Base-by-base conservation (phyloP, 1,140 invertebrate species). In the Meloidogyne floridensis region DNA sequence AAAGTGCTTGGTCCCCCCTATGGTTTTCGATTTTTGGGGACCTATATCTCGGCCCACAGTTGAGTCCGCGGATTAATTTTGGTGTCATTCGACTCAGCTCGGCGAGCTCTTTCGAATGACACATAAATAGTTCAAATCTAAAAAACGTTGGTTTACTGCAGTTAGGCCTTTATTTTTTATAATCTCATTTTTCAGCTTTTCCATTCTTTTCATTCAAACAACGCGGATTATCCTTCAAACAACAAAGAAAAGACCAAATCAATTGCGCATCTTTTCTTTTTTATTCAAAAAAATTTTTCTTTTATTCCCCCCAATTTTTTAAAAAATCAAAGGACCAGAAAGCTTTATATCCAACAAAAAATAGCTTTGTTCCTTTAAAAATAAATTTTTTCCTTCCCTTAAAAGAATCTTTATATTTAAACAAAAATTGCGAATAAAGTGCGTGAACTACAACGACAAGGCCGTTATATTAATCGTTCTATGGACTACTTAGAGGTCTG, bases 371-470 rank as follows among this genome's bases (percentile, higher is more conserved):
- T 13, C 53, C 10, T 3, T 54, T 54, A 54, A 13, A 54, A 13
- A 13, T 10, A 3, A 54, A 10, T 54, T 54, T 54, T 9, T 54
- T 54, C 10, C 10, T 0, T 47, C 2, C 10, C 2, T 59, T n/a
- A 65, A 13, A 65, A 11, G 53, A 54, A 65, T n/a, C 7, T n/a
- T n/a, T 65, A 7, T 65, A n/a, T n/a, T 65, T 65, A 65, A 32
- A 11, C 51, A 53, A 79, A 79, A 72, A 79, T 79, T 79, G 77
- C 77, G 77, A 79, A 79, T 51, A 79, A 79, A 47, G 77, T 79
- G 77, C 77, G 77, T 53, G 77, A 79, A 10, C 43, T 79, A 51
- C 77, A 77, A 77, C 77, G 65, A 47, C 77, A 79, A 72, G 59
- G 71, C 10, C 20, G 77, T 51, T 53, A 32, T 32, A 32, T 69